Percentiles rank a stretch among this genome's conserved stretches.
phyloP scores from a whole-genome alignment of 2,113 vertebrate species.

The Tragulus kanchil region DNA sequence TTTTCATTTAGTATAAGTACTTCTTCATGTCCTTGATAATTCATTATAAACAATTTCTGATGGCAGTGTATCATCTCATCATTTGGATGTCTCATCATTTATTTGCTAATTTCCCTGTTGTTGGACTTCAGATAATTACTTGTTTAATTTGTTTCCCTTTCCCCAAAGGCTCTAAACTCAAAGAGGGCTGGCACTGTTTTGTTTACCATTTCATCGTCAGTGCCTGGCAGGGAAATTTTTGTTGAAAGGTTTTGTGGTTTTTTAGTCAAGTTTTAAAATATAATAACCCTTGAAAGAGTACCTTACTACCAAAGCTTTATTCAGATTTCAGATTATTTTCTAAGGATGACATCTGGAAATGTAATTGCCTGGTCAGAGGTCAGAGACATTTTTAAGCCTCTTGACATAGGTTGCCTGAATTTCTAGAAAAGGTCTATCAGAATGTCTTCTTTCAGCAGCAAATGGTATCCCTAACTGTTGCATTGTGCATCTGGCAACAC shows the following conservation, averaged over 20 bases:
- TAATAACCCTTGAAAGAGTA: slow-evolving; percentile 34
- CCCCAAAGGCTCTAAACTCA: slow-evolving; percentile 42
- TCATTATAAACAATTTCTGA: slow-evolving; percentile 63
- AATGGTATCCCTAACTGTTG: neutral
- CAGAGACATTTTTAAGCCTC: slow-evolving; percentile 37
- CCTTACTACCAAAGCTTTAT: slow-evolving; percentile 60
- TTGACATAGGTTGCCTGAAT: slow-evolving; percentile 13
- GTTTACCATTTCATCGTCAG: slow-evolving; percentile 48
- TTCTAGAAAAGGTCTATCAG: slow-evolving; percentile 38
- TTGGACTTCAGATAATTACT: slow-evolving; percentile 64
- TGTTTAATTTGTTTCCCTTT: slow-evolving; percentile 64
- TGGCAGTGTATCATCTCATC: slow-evolving; percentile 58
- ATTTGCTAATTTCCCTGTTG: slow-evolving; percentile 63
- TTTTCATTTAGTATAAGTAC: slow-evolving; percentile 66
- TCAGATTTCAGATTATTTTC: slow-evolving; percentile 57
- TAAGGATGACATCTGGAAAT: slow-evolving; percentile 47
- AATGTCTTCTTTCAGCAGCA: slow-evolving; percentile 45
- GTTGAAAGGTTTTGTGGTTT: slow-evolving; percentile 18
- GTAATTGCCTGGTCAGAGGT: slow-evolving; percentile 29
- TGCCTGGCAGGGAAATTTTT: slow-evolving; percentile 52
- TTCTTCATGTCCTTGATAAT: slow-evolving; percentile 56
- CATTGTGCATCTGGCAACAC: neutral
- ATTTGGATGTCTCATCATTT: slow-evolving; percentile 67
- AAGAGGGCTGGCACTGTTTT: slow-evolving; percentile 43
- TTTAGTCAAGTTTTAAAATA: slow-evolving; percentile 21